Conservation (phyloP, 2,888 invertebrate species). For the Abrostola tripartita region DNA sequence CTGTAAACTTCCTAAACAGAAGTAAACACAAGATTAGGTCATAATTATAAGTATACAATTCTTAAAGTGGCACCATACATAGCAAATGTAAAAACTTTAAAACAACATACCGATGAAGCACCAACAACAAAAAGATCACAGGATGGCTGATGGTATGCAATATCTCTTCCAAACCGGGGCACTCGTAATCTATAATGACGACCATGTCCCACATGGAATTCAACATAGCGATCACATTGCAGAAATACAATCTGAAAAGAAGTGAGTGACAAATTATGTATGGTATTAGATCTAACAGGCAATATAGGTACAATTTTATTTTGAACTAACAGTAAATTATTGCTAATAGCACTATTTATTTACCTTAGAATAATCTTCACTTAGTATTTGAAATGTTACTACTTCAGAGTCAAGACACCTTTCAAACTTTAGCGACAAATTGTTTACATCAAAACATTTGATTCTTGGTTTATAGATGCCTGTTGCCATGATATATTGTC, state of each 20-base stretch:
- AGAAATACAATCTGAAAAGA: slow-evolving; percentile 94
- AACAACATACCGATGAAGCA: slow-evolving; percentile 90
- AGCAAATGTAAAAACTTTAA: slow-evolving; percentile 9
- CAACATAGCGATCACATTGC: slow-evolving; percentile 95
- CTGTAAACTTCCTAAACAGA: slow-evolving; percentile 95
- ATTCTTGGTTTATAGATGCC: slow-evolving; percentile 99
- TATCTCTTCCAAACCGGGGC: slow-evolving; percentile 98
- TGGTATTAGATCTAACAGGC: background rate
- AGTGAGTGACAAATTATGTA: slow-evolving; percentile 6
- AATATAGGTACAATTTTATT: slow-evolving; percentile 30
- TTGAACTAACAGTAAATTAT: no score
- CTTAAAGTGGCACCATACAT: background rate
- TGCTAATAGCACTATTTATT: background rate
- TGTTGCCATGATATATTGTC: slow-evolving; percentile 96
- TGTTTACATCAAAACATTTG: slow-evolving; percentile 98
- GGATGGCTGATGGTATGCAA: slow-evolving; percentile 95
- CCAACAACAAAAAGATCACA: slow-evolving; percentile 98
- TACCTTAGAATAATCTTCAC: slow-evolving; percentile 99
- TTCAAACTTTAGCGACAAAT: slow-evolving; percentile 99
- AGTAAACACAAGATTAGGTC: slow-evolving; percentile 6
- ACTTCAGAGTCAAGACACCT: slow-evolving; percentile 99
- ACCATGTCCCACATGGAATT: slow-evolving; percentile 98
- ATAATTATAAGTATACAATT: slow-evolving; percentile 6
- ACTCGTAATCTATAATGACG: slow-evolving; percentile 96
- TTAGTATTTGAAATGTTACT: slow-evolving; percentile 96